Conservation (phyloP, 2,113 vertebrate genomes). For the Ictalurus furcatus region DNA sequence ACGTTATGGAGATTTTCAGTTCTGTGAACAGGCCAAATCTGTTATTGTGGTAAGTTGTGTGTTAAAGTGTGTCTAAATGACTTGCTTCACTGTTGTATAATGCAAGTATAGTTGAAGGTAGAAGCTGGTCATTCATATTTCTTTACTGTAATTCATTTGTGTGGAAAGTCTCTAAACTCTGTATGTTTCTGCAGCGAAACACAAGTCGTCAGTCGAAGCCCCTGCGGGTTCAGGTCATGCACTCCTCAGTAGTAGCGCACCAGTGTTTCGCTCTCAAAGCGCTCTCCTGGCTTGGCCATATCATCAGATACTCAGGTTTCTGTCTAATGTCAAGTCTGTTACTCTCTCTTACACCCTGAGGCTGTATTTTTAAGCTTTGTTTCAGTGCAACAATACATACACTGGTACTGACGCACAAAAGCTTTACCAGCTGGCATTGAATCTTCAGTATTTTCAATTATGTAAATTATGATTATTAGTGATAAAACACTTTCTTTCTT, state of each 20-base stretch:
- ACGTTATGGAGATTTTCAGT: slow-evolving; percentile 90
- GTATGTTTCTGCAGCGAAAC: slow-evolving; percentile 80
- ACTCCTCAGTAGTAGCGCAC: slow-evolving; percentile 94
- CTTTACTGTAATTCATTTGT: not conserved
- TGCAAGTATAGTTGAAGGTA: not conserved
- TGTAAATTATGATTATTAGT: not conserved
- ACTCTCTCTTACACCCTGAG: not conserved
- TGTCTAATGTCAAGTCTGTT: not conserved
- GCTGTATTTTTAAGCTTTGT: not conserved
- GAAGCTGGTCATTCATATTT: not conserved
- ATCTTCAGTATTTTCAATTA: not conserved
- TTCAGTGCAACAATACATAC: not conserved
- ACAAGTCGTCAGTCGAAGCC: slow-evolving; percentile 96
- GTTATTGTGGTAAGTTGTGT: slow-evolving; percentile 89
- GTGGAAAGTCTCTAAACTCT: slow-evolving; percentile 3
- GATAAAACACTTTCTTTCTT: slow-evolving; percentile 20
- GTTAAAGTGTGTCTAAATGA: not conserved
- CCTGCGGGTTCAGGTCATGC: slow-evolving; percentile 95
- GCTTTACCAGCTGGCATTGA: not conserved
- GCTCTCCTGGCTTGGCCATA: slow-evolving; percentile 87
- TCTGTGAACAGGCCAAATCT: slow-evolving; percentile 94
- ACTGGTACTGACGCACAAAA: not conserved
- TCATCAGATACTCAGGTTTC: slow-evolving; percentile 93
- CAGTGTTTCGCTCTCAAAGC: slow-evolving; percentile 94
- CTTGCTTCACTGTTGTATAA: not conserved